These are phyloP conservation scores for Amphibalanus amphitrite DNA, from an alignment of 1,140 invertebrate species.

Conservation along the genomic window DNA sequence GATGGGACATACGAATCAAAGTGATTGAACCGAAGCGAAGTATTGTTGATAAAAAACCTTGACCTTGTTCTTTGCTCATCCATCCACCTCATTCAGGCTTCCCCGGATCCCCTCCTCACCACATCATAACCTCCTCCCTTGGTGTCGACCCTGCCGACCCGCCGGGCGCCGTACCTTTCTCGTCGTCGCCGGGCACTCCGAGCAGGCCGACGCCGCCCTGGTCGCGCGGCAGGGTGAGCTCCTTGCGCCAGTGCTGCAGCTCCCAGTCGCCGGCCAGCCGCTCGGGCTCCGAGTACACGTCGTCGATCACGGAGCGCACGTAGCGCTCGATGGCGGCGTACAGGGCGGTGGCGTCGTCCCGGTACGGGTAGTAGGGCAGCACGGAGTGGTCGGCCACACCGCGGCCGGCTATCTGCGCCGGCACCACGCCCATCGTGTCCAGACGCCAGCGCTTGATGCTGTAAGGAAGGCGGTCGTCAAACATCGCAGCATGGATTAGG, in stretches of 20 bases:
- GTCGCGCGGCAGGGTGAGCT: constrained; percentile 23
- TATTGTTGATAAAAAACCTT: too few relatives aligned
- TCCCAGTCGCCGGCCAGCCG: constrained; percentile 27
- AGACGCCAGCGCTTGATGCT: constrained; percentile 23
- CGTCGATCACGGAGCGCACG: constrained; percentile 26
- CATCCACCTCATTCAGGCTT: too few relatives aligned
- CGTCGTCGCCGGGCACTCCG: constrained; percentile 23
- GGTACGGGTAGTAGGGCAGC: constrained; percentile 32
- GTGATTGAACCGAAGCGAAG: too few relatives aligned
- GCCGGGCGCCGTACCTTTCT: constrained; percentile 22
- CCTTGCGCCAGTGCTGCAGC: constrained; percentile 28
- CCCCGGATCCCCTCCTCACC: too few relatives aligned
- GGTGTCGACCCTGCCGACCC: too few relatives aligned
- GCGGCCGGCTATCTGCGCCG: constrained; percentile 22
- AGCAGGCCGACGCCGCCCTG: constrained; percentile 24
- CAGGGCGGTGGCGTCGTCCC: constrained; percentile 31
- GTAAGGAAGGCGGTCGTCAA: background rate
- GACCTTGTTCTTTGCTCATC: too few relatives aligned
- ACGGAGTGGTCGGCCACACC: constrained; percentile 23
- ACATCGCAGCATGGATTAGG: too few relatives aligned
- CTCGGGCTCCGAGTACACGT: constrained; percentile 28
- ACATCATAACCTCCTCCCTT: too few relatives aligned
- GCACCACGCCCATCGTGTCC: constrained; percentile 22
- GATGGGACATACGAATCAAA: too few relatives aligned
- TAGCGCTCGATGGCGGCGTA: constrained; percentile 29